Conservation (phyloP, 2,888 invertebrate genomes). For the Orthosia gothica region DNA sequence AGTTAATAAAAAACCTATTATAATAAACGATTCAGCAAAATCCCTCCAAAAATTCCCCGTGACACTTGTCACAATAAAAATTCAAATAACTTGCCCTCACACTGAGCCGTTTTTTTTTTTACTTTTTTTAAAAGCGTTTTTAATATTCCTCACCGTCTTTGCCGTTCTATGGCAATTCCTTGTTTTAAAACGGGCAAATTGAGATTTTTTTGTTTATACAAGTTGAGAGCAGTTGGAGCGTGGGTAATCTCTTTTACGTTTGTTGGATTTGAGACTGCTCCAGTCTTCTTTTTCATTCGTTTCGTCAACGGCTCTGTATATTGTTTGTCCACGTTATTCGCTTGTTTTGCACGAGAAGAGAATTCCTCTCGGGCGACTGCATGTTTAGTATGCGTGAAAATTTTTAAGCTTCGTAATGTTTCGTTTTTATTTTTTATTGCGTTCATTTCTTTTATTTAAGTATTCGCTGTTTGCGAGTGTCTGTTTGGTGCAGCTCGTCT, state of each 20-base stretch:
- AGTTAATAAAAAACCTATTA: slow-evolving; percentile 13
- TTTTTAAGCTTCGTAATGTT: slow-evolving; percentile 84
- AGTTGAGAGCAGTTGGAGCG: slow-evolving; percentile 90
- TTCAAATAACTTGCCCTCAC: slow-evolving; percentile 85
- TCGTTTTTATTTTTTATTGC: slow-evolving; percentile 69
- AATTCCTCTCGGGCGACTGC: slow-evolving; percentile 83
- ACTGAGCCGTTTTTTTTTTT: slow-evolving; percentile 76
- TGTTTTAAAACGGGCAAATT: slow-evolving; percentile 88
- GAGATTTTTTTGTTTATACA: slow-evolving; percentile 90
- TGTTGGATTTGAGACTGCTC: slow-evolving; percentile 86
- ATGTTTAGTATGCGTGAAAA: slow-evolving; percentile 87
- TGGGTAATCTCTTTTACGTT: slow-evolving; percentile 90
- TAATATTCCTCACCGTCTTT: slow-evolving; percentile 90
- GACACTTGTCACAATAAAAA: slow-evolving; percentile 81
- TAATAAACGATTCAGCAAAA: slow-evolving; percentile 27
- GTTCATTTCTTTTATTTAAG: slow-evolving; percentile 76
- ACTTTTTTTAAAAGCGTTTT: slow-evolving; percentile 88
- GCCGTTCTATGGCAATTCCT: slow-evolving; percentile 87
- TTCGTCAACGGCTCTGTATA: slow-evolving; percentile 85
- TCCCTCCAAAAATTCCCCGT: slow-evolving; percentile 34
- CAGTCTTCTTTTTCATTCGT: slow-evolving; percentile 85
- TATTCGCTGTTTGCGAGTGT: slow-evolving; percentile 75
- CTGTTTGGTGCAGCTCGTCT: slow-evolving; percentile 60
- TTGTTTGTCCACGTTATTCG: slow-evolving; percentile 84
- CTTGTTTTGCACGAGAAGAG: slow-evolving; percentile 73